Conservation (phyloP, 2,113 vertebrate genomes). For the Alaudala cheleensis region DNA sequence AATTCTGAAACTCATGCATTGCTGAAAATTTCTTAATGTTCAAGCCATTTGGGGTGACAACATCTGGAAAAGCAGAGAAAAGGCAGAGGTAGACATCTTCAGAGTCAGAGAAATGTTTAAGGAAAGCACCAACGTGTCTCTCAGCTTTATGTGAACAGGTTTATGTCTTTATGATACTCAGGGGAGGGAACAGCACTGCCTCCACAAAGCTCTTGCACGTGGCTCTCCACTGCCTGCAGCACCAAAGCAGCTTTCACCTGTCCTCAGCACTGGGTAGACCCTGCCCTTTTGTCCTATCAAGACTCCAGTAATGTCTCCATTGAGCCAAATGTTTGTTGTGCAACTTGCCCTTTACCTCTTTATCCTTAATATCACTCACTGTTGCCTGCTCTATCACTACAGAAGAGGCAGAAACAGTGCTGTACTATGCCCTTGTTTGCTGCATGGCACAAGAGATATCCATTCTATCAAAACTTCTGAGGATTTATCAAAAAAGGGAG, state of each 20-base stretch:
- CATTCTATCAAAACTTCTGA: background rate
- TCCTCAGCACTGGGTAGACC: background rate
- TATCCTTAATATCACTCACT: background rate
- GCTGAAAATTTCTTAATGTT: slow-evolving; percentile 98
- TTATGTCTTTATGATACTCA: background rate
- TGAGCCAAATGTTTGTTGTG: background rate
- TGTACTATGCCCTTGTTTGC: background rate
- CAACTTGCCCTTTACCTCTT: background rate
- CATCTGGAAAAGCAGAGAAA: slow-evolving; percentile 80
- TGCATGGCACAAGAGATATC: background rate
- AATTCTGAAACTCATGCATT: slow-evolving; percentile 97
- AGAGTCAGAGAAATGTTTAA: slow-evolving; percentile 5
- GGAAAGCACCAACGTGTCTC: background rate
- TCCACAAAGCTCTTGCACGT: background rate
- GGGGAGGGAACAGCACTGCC: background rate
- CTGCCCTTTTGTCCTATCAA: background rate
- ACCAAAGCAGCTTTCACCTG: background rate
- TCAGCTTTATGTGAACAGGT: background rate
- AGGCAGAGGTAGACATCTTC: slow-evolving; percentile 45
- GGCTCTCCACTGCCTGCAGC: background rate
- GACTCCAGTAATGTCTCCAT: background rate
- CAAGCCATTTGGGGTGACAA: slow-evolving; percentile 94
- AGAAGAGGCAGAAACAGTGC: background rate
- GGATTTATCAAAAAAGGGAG: background rate
- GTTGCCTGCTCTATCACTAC: background rate